Evolutionary conservation across 2,113 vertebrate genomes (phyloP), one percentile per base, ranked within the genome.

Genomic region (Murina feae): DNA sequence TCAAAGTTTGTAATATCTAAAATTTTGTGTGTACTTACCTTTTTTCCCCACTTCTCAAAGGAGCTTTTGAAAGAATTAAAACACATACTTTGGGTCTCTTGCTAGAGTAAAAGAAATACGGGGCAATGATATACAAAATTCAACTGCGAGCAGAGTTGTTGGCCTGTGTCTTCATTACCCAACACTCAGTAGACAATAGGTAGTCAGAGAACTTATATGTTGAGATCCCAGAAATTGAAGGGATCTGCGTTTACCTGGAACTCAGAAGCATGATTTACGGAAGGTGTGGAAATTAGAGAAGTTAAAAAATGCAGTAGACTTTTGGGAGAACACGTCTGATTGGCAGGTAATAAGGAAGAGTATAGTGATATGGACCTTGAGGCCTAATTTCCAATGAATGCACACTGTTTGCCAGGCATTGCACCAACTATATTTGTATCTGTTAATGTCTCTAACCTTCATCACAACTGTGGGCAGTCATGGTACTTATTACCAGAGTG

Each of bases 81-180:
- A 78, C 39, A 42, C 5, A 32, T 78, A 47, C 32, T 86, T 94
- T 93, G 65, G 23, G 42, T 71, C 65, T 96, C 71, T 84, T 94
- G 55, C 68, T 74, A 25, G 30, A 53, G 30, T 81, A 2, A 23
- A 74, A 75, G 66, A 90, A 68, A 58, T 76, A 58, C 12, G 2
- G n/a, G 9, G 47, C 44, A 51, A 93, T 74, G 66, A 71, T 78
- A 1, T 74, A 23, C 63, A 76, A 7, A 92, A 87, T 88, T 75
- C 32, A 94, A 1, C 37, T 85, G 51, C 49, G 72, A 81, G 39
- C 76, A 39, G 58, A 86, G 23, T 21, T 55, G 89, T 25, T 81
- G 39, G 14, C 32, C 42, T 71, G 37, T 85, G 28, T 42, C 65
- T 88, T 80, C 74, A n/a, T 75, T 72, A 28, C 14, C 63, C 71